These are phyloP conservation scores for Neodiprion fabricii DNA, from an alignment of 1,140 invertebrate species.

Conservation along the genomic window DNA sequence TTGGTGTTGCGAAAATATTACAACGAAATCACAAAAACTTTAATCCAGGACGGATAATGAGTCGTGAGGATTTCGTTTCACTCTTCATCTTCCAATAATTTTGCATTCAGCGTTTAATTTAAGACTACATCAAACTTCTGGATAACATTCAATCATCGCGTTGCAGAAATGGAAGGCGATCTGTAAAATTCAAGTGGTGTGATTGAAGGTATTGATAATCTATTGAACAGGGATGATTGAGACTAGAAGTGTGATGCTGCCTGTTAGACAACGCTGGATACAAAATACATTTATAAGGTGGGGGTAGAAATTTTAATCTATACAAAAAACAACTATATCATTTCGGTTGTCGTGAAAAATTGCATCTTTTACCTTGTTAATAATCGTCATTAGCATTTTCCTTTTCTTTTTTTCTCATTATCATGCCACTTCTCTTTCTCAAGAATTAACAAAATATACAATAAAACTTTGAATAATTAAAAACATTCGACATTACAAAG, in stretches of 20 bases:
- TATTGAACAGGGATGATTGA: too few relatives aligned
- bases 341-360: not conserved
- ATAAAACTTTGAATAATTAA: conserved; percentile 6
- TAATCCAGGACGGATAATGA: not conserved
- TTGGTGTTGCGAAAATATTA: not conserved
- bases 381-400: not conserved
- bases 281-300: too few relatives aligned
- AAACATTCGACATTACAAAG: not conserved
- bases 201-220: too few relatives aligned
- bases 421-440: not conserved
- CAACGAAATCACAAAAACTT: not conserved
- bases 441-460: not conserved
- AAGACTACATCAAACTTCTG: too few relatives aligned
- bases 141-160: too few relatives aligned
- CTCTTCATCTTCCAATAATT: not conserved
- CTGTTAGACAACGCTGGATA: too few relatives aligned
- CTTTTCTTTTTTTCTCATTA: not conserved
- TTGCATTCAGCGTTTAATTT: not conserved
- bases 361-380: not conserved
- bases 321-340: not conserved
- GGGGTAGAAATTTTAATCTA: not conserved
- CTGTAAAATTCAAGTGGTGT: too few relatives aligned
- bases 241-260: too few relatives aligned
- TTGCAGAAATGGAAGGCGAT: too few relatives aligned
- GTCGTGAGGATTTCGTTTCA: not conserved